Percentiles rank a stretch among this genome's conserved stretches.
Evolutionary conservation across 2,797 vertebrate genomes (phyloP).

Genomic region (Rhinoraja longicauda): DNA sequence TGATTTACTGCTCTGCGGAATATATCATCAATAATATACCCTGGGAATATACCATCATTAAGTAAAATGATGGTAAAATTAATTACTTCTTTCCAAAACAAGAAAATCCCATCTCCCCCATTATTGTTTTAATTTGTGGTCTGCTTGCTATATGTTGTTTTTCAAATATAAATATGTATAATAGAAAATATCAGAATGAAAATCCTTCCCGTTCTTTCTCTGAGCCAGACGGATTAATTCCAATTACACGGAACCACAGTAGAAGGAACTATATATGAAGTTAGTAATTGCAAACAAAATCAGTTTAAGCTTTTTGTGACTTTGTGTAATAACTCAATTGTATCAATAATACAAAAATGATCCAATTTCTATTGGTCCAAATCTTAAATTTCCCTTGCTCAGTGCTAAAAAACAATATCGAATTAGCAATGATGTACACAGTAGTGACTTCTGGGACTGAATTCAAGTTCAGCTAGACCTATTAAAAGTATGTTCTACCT

Average conservation of each 20-base stretch:
- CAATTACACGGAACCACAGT: neutral
- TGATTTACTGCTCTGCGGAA: neutral
- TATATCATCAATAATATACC: too few species aligned
- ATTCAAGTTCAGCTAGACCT: neutral
- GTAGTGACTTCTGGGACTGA: neutral
- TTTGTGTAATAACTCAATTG: neutral
- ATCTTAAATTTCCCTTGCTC: neutral
- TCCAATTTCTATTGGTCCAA: too few species aligned
- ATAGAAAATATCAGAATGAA: neutral
- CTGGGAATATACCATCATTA: neutral
- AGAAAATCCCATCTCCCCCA: neutral
- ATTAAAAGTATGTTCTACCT: neutral
- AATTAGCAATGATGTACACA: neutral
- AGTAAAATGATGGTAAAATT: neutral
- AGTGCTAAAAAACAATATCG: conserved; percentile 3
- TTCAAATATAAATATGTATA: neutral
- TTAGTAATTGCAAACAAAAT: neutral
- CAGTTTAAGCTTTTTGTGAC: neutral
- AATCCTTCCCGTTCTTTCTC: neutral
- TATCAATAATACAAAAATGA: too few species aligned
- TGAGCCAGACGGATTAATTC: neutral
- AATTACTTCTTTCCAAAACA: neutral
- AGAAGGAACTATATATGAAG: neutral
- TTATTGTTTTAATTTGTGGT: neutral
- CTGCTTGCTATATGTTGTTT: neutral